Evolutionary conservation across 2,888 invertebrate species (phyloP).

Genomic region (Eilema caniola): DNA sequence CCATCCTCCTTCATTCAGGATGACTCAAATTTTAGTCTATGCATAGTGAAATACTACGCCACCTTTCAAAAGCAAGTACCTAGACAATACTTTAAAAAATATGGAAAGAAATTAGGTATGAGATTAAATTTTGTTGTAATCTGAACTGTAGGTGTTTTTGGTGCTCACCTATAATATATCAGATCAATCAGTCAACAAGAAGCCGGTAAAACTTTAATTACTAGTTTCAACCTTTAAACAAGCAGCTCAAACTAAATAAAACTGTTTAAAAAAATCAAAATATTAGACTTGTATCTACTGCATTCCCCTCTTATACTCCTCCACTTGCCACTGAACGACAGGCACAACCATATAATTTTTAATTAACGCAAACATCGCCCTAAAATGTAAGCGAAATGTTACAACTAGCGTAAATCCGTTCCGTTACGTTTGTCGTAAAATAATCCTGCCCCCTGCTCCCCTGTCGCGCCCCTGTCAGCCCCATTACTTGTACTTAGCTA

Average conservation of each 20-base stretch:
- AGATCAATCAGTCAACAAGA: background rate
- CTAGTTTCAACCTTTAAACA: too few species aligned
- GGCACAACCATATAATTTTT: constrained; percentile 32
- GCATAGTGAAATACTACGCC: too few species aligned
- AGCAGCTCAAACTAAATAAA: background rate
- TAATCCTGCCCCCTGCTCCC: constrained; percentile 54
- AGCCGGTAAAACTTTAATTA: background rate
- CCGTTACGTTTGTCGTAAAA: constrained; percentile 55
- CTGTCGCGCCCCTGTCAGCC: constrained; percentile 50
- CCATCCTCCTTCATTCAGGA: too few species aligned
- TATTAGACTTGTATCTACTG: background rate
- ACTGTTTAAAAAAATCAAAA: background rate
- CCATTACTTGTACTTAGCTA: constrained; percentile 69
- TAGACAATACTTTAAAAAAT: too few species aligned
- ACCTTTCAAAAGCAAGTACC: too few species aligned
- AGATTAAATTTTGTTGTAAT: too few species aligned
- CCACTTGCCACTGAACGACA: background rate
- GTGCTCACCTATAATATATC: too few species aligned
- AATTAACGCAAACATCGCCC: constrained; percentile 38
- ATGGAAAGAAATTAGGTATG: too few species aligned
- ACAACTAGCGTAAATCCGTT: constrained; percentile 50
- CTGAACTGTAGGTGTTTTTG: too few species aligned
- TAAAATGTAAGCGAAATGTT: constrained; percentile 35
- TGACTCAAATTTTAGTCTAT: too few species aligned
- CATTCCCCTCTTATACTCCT: background rate